Percentiles rank a stretch among this genome's conserved stretches.
These are phyloP conservation scores for Glomeris marginata DNA, from an alignment of 2,888 invertebrate genomes.

Conservation along the genomic window DNA sequence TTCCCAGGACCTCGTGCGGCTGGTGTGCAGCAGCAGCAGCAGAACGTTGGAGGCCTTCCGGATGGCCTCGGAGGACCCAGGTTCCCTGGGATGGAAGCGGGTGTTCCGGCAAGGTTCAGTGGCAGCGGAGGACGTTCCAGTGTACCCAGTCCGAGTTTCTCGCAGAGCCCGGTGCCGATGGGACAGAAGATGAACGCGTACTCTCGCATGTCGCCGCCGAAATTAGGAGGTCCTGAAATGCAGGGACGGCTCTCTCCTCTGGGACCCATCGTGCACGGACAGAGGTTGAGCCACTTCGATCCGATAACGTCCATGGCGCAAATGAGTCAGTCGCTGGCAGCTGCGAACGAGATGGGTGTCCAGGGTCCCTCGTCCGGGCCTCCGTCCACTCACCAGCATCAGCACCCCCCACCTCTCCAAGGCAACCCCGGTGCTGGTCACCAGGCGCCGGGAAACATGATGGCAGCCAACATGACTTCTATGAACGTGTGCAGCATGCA, in stretches of 20 bases:
- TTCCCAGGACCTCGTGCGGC: slow-evolving; percentile 5
- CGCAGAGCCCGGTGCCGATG: background rate
- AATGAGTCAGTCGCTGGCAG: slow-evolving; percentile 84
- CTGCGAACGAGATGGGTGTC: slow-evolving; percentile 33
- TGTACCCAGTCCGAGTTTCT: slow-evolving; percentile 8
- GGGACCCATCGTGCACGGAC: slow-evolving; percentile 19
- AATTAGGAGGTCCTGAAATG: slow-evolving; percentile 25
- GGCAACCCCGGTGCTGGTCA: slow-evolving; percentile 6
- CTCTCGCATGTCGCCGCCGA: slow-evolving; percentile 13
- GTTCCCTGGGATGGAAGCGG: slow-evolving; percentile 3
- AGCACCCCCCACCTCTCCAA: slow-evolving; percentile 14
- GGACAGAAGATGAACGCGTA: background rate
- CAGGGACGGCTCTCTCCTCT: slow-evolving; percentile 21
- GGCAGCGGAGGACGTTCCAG: slow-evolving; percentile 5
- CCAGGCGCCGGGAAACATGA: slow-evolving; percentile 16
- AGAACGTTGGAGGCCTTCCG: slow-evolving; percentile 9
- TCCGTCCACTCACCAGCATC: slow-evolving; percentile 6
- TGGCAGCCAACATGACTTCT: slow-evolving; percentile 16
- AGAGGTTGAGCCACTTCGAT: slow-evolving; percentile 52
- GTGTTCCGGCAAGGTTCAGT: slow-evolving; percentile 3
- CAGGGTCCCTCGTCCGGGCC: background rate
- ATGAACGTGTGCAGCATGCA: slow-evolving; percentile 20
- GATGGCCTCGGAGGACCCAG: background rate
- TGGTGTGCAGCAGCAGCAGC: slow-evolving; percentile 17
- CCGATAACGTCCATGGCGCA: slow-evolving; percentile 86